Percentiles rank a stretch among this genome's conserved stretches.
These are phyloP conservation scores for Corythornis madagascariensis DNA, from an alignment of 2,113 vertebrate species.

Conservation along the genomic window DNA sequence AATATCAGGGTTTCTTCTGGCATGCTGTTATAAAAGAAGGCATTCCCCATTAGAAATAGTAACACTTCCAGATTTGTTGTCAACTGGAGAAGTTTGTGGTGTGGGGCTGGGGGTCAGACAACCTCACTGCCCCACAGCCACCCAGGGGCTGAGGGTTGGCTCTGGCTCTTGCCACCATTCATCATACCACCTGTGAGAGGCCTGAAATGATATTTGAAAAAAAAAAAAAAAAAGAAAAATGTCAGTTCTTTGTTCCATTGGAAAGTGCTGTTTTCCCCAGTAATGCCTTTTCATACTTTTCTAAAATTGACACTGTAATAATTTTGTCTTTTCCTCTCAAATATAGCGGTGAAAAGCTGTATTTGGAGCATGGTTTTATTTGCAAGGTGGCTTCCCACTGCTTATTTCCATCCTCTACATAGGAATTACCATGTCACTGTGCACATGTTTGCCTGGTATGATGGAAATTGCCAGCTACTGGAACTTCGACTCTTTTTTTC, in stretches of 20 bases:
- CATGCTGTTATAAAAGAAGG: conserved; percentile 47
- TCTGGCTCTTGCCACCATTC: neutral
- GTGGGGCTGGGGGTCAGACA: neutral
- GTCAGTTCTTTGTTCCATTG: neutral
- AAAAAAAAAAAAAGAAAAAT: neutral
- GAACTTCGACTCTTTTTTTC: neutral
- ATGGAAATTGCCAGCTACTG: neutral
- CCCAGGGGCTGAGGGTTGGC: fast-evolving
- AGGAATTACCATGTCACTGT: neutral
- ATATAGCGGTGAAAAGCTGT: neutral
- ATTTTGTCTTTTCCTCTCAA: conserved; percentile 1
- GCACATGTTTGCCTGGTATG: neutral
- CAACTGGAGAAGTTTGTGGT: neutral
- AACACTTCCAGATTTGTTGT: neutral
- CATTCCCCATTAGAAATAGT: conserved; percentile 42
- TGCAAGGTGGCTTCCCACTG: neutral
- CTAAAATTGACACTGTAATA: neutral
- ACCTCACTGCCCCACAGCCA: neutral
- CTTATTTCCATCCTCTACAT: neutral
- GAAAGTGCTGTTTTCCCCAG: neutral
- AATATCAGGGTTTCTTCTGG: conserved; percentile 56
- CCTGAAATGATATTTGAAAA: neutral
- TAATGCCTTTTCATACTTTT: neutral
- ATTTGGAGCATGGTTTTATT: neutral
- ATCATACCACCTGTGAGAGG: neutral